Base-by-base conservation (phyloP, 2,888 invertebrate genomes). In the Scelioninae gen. 2 region DNA sequence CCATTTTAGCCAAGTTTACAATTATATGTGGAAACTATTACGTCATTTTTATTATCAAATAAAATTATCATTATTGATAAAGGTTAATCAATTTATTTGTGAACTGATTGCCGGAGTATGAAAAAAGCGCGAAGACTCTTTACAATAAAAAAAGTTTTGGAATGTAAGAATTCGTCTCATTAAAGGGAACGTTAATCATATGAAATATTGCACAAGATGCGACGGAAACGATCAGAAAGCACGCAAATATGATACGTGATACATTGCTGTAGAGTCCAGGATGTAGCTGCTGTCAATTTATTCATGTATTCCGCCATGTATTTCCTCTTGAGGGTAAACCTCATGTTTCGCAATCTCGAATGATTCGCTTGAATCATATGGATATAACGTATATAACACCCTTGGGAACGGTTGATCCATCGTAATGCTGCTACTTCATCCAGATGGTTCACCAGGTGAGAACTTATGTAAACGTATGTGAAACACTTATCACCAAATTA, bases 311-410 rank as follows among this genome's bases (percentile, higher is more conserved):
- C 74, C 60, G 64, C 65, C 68, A 64, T 60, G 74, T 75, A 72
- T 69, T 75, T 65, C 55, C 69, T 75, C 75, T 65, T 72, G 55
- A 72, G 75, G 69, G 69, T 57, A 75, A 75, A 75, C 75, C 72
- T 75, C 75, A 68, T 65, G 72, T 72, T 73, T 72, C 60, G 63
- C 72, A 69, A 67, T 65, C 72, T 75, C 75, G 48, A 75, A 72
- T 75, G 75, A 72, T 75, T 72, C 65, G 65, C 75, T 60, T 65
- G 72, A 75, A 72, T 75, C 75, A 64, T 72, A 72, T 69, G 75
- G 75, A 75, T 72, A 60, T 72, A 75, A 72, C 63, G 72, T 61
- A 64, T 64, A 61, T 72, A 68, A 75, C 64, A 53, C 71, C 64
- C 71, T 41, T 53, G 71, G 63, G 74, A 60, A 55, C 60, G 53